phyloP scores from a whole-genome alignment of 2,888 invertebrate genomes.

The Criorhina ranunculi region DNA sequence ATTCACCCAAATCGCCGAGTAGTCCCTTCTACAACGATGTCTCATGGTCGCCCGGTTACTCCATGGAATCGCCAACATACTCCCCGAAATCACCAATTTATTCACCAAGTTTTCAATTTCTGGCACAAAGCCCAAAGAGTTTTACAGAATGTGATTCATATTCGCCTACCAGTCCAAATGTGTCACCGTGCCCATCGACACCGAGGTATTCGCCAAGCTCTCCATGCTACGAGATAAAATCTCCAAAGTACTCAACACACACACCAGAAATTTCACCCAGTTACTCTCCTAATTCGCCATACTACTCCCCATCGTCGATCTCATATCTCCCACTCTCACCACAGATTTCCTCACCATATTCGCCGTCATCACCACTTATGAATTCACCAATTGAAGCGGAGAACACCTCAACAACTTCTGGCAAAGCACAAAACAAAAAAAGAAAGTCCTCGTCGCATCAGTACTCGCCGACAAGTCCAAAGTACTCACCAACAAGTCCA shows the following conservation, averaged over 20 bases:
- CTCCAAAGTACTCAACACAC: constrained; percentile 85
- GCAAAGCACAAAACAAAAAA: constrained; percentile 16
- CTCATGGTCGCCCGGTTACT: constrained; percentile 84
- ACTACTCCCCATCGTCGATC: constrained; percentile 81
- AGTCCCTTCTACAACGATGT: constrained; percentile 43
- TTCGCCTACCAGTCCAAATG: constrained; percentile 87
- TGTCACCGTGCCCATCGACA: constrained; percentile 90
- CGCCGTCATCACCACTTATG: constrained; percentile 86
- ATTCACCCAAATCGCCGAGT: constrained; percentile 74
- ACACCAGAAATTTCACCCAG: constrained; percentile 86
- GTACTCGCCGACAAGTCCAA: constrained; percentile 86
- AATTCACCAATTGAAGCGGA: constrained; percentile 86
- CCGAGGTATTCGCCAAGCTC: constrained; percentile 89
- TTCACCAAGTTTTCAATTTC: constrained; percentile 86
- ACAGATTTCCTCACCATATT: constrained; percentile 41
- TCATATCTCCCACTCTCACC: constrained; percentile 36
- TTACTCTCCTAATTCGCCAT: constrained; percentile 90
- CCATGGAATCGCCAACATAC: constrained; percentile 84
- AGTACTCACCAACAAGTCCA: constrained; percentile 87
- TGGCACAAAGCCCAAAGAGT: constrained; percentile 88
- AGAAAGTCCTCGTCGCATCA: constrained; percentile 58
- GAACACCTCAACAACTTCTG: background rate
- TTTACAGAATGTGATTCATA: constrained; percentile 87
- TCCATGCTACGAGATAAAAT: constrained; percentile 89
- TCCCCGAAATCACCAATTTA: constrained; percentile 89